Evolutionary conservation across 2,888 invertebrate genomes (phyloP).

Genomic region (Pachymerium ferrugineum): DNA sequence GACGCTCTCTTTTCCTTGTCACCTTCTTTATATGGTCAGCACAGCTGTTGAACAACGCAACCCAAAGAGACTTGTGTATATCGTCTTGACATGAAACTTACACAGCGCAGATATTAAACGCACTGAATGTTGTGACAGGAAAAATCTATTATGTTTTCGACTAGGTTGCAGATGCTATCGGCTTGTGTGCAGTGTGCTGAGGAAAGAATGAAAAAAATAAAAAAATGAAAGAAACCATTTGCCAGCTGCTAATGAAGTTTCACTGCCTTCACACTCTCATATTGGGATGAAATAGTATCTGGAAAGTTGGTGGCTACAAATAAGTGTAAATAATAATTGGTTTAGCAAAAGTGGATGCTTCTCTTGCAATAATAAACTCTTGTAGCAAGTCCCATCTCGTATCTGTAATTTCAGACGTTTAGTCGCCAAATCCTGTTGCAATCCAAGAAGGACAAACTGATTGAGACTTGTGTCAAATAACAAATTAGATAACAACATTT

Average conservation of each 20-base stretch:
- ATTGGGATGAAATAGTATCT: slow-evolving; percentile 7
- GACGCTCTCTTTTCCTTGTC: slow-evolving; percentile 8
- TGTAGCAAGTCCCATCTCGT: no score
- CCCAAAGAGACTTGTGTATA: slow-evolving; percentile 25
- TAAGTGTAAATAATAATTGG: no score
- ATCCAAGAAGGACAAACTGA: no score
- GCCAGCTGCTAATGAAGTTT: slow-evolving; percentile 27
- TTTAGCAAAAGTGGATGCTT: no score
- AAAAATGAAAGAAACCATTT: slow-evolving; percentile 10
- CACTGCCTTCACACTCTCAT: slow-evolving; percentile 17
- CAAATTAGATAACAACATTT: no score
- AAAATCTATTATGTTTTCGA: slow-evolving; percentile 27
- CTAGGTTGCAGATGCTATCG: slow-evolving; percentile 27
- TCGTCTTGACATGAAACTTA: slow-evolving; percentile 25
- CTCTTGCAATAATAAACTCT: no score
- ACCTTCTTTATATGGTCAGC: slow-evolving; percentile 29
- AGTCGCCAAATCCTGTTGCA: no score
- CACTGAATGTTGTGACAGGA: slow-evolving; percentile 24
- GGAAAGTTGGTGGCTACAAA: no score
- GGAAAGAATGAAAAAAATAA: slow-evolving; percentile 14
- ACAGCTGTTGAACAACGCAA: slow-evolving; percentile 31
- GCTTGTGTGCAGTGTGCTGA: slow-evolving; percentile 18
- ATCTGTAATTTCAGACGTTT: no score
- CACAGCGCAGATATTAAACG: slow-evolving; percentile 25
- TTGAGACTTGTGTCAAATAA: no score